Conservation (phyloP, 1,140 invertebrate genomes). For the Leptopilina boulardi region DNA sequence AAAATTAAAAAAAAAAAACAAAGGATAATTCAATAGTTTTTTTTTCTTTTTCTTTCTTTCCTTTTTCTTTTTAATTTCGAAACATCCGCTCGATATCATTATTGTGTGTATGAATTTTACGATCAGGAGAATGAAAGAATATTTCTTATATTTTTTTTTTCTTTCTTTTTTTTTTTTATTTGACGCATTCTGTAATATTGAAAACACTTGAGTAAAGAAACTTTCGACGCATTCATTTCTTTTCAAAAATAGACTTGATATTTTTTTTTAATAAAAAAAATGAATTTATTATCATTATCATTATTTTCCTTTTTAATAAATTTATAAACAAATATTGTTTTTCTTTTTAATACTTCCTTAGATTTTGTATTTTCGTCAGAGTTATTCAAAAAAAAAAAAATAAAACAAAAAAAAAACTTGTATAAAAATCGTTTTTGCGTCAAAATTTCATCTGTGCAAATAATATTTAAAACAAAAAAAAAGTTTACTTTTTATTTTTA, state of each 20-base stretch:
- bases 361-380: not conserved
- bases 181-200: not conserved
- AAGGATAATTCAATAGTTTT: too few species aligned
- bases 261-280: not conserved
- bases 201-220: conserved; percentile 10
- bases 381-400: too few species aligned
- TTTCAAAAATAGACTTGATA: not conserved
- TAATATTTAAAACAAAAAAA: too few species aligned
- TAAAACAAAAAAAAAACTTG: not conserved
- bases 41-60: too few species aligned
- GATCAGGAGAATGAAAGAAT: not conserved
- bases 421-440: not conserved
- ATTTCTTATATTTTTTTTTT: not conserved
- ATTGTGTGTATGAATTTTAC: not conserved
- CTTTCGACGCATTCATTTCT: not conserved
- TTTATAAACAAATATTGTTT: not conserved
- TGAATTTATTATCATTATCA: not conserved
- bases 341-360: not conserved
- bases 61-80: too few species aligned
- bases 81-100: conserved; percentile 6
- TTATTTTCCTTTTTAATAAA: not conserved
- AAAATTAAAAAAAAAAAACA: too few species aligned
- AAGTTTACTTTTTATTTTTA: too few species aligned
- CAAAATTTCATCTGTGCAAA: conserved; percentile 2
- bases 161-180: too few species aligned